Evolutionary conservation across 2,888 invertebrate species (phyloP).

Genomic region (Dicyrtoma fusca): DNA sequence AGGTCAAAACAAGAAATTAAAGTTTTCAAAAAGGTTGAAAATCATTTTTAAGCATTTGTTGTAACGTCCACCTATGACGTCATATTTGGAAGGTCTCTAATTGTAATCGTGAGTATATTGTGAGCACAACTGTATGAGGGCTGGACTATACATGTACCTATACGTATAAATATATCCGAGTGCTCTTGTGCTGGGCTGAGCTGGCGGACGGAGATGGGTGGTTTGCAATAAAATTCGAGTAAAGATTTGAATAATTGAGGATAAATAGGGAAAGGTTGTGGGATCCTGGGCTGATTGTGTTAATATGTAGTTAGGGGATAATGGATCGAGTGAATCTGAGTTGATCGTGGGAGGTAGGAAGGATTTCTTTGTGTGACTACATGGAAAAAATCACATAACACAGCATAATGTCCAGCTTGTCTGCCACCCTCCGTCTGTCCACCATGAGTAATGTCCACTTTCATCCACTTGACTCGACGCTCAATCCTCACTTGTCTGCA

Average conservation of each 20-base stretch:
- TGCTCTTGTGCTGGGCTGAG: background rate
- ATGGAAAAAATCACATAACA: slow-evolving; percentile 24
- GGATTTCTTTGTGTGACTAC: slow-evolving; percentile 22
- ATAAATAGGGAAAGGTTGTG: slow-evolving; percentile 24
- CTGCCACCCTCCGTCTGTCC: slow-evolving; percentile 35
- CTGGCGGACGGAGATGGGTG: background rate
- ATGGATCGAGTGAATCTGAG: slow-evolving; percentile 28
- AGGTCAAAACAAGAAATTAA: too few species aligned
- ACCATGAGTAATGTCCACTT: slow-evolving; percentile 38
- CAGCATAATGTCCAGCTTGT: slow-evolving; percentile 22
- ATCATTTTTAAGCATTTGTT: too few species aligned
- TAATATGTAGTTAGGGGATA: slow-evolving; percentile 31
- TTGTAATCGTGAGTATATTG: too few species aligned
- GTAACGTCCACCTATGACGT: too few species aligned
- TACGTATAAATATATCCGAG: too few species aligned
- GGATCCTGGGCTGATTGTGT: slow-evolving; percentile 21
- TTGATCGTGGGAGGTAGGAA: slow-evolving; percentile 39
- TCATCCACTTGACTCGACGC: slow-evolving; percentile 24
- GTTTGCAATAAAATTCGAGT: background rate
- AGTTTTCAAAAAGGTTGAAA: too few species aligned
- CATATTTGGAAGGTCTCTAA: too few species aligned
- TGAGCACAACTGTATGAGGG: too few species aligned
- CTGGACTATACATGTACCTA: too few species aligned
- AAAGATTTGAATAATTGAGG: slow-evolving; percentile 19
- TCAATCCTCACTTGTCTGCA: slow-evolving; percentile 20